These are phyloP conservation scores for Xylota sylvarum DNA, from an alignment of 2,888 invertebrate species.

Conservation along the genomic window DNA sequence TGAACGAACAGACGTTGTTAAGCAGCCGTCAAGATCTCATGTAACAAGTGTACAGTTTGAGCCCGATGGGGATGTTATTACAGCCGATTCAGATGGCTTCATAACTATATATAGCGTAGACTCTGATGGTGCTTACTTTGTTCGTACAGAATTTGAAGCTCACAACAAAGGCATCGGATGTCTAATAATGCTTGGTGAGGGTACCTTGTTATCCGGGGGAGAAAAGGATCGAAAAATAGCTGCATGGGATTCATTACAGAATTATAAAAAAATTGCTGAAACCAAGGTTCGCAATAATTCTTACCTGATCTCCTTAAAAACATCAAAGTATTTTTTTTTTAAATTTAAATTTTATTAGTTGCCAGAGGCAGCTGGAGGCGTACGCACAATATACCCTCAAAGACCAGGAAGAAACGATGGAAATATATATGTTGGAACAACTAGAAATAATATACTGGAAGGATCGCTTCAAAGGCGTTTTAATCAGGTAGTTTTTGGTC, in stretches of 20 bases:
- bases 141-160: constrained; percentile 94
- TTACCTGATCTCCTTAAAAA: neutral
- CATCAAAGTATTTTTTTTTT: too few relatives aligned
- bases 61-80: constrained; percentile 96
- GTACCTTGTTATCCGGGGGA: constrained; percentile 95
- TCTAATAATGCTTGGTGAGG: constrained; percentile 94
- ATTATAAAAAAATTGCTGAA: constrained; percentile 95
- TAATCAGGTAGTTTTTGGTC: constrained; percentile 94
- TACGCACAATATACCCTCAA: constrained; percentile 95
- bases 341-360: too few relatives aligned
- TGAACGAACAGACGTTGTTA: constrained; percentile 94
- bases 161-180: constrained; percentile 95
- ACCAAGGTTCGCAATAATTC: constrained; percentile 88
- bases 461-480: constrained; percentile 95
- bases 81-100: constrained; percentile 96
- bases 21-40: constrained; percentile 94
- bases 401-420: constrained; percentile 95
- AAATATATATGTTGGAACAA: constrained; percentile 96
- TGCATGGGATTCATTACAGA: constrained; percentile 96
- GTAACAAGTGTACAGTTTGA: constrained; percentile 95
- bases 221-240: constrained; percentile 95
- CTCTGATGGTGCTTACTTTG: constrained; percentile 95
- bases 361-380: constrained; percentile 94
- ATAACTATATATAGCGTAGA: constrained; percentile 96
- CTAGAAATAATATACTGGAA: constrained; percentile 94